Conservation (phyloP, 2,888 invertebrate genomes). For the Arctia plantaginis region DNA sequence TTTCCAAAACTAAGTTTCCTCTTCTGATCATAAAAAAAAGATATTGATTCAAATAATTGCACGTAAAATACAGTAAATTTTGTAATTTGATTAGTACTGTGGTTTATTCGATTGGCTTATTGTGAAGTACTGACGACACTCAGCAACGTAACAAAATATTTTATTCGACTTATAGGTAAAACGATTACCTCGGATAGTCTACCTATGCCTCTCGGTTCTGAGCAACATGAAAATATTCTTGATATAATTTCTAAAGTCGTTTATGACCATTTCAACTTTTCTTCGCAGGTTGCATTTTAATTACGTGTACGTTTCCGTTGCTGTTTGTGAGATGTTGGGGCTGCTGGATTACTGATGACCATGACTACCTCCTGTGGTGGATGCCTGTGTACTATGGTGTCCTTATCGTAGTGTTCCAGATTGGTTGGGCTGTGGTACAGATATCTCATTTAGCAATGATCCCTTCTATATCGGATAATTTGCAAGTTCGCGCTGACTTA, state of each 20-base stretch:
- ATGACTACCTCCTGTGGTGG: constrained; percentile 80
- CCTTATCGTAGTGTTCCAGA: constrained; percentile 92
- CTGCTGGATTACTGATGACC: constrained; percentile 73
- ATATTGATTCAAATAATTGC: no score
- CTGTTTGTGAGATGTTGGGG: constrained; percentile 91
- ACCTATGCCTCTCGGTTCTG: neutral
- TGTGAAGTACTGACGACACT: neutral
- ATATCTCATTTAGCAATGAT: constrained; percentile 97
- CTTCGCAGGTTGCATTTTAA: constrained; percentile 87
- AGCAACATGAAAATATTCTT: neutral
- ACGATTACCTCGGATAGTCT: neutral
- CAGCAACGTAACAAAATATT: neutral
- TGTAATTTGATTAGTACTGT: no score
- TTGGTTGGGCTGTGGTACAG: constrained; percentile 97
- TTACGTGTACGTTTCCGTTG: constrained; percentile 91
- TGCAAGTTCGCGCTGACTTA: constrained; percentile 90
- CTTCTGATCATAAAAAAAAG: neutral
- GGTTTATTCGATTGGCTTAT: no score
- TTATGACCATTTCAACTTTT: neutral
- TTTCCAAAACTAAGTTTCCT: neutral
- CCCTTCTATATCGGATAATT: constrained; percentile 91
- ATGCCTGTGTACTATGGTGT: constrained; percentile 85
- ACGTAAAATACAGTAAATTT: no score
- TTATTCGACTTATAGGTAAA: neutral
- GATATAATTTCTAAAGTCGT: no score